Conservation (phyloP, 1,140 invertebrate species). For the Antheraea mylitta region DNA sequence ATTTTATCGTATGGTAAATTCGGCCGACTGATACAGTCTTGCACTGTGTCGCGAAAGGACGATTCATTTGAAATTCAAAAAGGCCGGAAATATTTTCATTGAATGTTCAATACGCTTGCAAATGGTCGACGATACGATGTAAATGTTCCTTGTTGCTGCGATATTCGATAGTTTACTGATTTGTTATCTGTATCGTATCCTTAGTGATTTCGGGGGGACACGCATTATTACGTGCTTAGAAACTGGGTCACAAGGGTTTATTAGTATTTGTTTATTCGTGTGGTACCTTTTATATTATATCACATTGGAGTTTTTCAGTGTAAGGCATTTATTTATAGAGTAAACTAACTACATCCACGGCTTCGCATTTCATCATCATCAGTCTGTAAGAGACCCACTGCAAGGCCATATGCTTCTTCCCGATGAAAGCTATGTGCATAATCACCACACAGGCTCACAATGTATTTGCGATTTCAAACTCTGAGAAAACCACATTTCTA, state of each 20-base stretch:
- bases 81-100: conserved; percentile 6
- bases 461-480: too few relatives aligned
- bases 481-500: too few relatives aligned
- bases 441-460: too few relatives aligned
- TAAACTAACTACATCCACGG: too few relatives aligned
- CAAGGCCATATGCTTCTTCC: too few relatives aligned
- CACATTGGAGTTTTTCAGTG: not conserved
- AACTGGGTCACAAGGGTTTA: not conserved
- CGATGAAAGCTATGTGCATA: too few relatives aligned
- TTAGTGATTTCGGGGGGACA: not conserved
- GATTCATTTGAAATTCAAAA: conserved; percentile 13
- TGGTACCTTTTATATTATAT: not conserved
- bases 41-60: not conserved
- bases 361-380: too few relatives aligned
- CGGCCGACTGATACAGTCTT: not conserved
- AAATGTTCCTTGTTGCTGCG: not conserved
- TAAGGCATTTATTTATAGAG: too few relatives aligned
- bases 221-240: not conserved
- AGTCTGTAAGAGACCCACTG: too few relatives aligned
- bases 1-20: not conserved
- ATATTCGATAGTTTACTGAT: conserved; percentile 6
- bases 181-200: not conserved
- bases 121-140: conserved; percentile 8
- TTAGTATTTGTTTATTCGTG: not conserved
- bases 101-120: conserved; percentile 10